phyloP scores from a whole-genome alignment of 2,888 invertebrate genomes.

The Apomyelois bistriatella region DNA sequence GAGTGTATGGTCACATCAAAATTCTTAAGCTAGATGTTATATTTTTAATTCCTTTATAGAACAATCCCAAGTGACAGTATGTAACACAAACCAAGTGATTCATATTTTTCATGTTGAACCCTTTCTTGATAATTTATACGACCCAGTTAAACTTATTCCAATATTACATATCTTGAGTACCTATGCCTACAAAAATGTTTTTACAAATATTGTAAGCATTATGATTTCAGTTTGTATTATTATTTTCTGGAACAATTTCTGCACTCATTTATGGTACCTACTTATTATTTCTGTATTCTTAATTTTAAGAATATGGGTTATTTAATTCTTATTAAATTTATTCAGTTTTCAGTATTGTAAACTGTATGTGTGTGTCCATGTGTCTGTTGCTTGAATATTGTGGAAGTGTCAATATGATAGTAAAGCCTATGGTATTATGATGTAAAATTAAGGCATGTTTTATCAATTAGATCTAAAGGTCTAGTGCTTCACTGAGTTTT shows the following conservation, averaged over 20 bases:
- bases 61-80: constrained; percentile 33
- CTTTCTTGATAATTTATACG: not conserved
- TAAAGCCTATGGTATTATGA: too few relatives aligned
- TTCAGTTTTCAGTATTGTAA: not conserved
- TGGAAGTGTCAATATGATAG: constrained; percentile 1
- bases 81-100: constrained; percentile 14
- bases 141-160: not conserved
- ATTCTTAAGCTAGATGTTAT: constrained; percentile 68
- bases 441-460: constrained; percentile 5
- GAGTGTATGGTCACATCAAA: constrained; percentile 86
- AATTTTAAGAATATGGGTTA: too few relatives aligned
- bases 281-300: not conserved
- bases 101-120: constrained; percentile 5
- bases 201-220: too few relatives aligned
- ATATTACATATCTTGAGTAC: too few relatives aligned
- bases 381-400: constrained; percentile 10
- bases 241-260: not conserved
- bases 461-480: not conserved
- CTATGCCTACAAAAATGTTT: too few relatives aligned
- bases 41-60: constrained; percentile 49
- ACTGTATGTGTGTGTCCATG: constrained; percentile 9
- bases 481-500: not conserved
- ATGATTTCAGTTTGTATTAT: not conserved
- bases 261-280: not conserved
- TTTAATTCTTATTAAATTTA: too few relatives aligned